A percentile compares a stretch with the other conserved stretches of the same genome.
phyloP scores from a whole-genome alignment of 1,140 invertebrate genomes.

The Pogonomyrmex barbatus region DNA sequence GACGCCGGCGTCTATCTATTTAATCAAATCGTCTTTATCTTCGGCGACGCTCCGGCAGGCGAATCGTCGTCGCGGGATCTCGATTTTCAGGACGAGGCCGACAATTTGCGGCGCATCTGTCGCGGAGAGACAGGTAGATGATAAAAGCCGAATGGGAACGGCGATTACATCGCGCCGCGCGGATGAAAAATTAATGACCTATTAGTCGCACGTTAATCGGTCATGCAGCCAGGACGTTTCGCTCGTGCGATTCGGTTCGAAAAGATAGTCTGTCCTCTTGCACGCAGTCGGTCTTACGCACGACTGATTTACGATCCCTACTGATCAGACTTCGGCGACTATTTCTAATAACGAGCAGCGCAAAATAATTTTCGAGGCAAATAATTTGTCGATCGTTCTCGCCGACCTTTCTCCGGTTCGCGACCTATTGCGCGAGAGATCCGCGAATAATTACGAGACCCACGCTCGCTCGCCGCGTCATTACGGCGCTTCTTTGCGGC shows the following conservation, averaged over 20 bases:
- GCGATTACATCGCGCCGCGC: conserved; percentile 68
- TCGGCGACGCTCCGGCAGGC: background rate
- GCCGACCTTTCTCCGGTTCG: background rate
- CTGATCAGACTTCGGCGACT: conserved; percentile 30
- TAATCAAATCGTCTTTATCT: conserved; percentile 49
- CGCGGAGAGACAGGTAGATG: conserved; percentile 13
- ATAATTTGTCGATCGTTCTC: conserved; percentile 26
- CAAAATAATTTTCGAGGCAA: conserved; percentile 50
- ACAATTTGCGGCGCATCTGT: conserved; percentile 16
- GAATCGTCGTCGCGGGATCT: background rate
- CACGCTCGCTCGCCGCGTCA: conserved; percentile 41
- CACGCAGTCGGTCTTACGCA: background rate
- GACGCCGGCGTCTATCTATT: conserved; percentile 51
- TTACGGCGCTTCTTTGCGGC: conserved; percentile 51
- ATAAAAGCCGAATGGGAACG: conserved; percentile 40
- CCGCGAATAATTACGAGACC: conserved; percentile 49
- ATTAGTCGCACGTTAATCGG: conserved; percentile 77
- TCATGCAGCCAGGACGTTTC: conserved; percentile 13
- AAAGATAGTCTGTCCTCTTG: conserved; percentile 3
- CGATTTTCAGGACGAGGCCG: conserved; percentile 44
- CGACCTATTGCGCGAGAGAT: conserved; percentile 49
- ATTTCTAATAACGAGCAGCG: conserved; percentile 63
- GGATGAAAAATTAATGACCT: conserved; percentile 75
- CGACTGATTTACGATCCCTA: conserved; percentile 64
- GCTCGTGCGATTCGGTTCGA: conserved; percentile 37